Base-by-base conservation (phyloP, 2,797 vertebrate genomes). In the Leptoclinus maculatus region DNA sequence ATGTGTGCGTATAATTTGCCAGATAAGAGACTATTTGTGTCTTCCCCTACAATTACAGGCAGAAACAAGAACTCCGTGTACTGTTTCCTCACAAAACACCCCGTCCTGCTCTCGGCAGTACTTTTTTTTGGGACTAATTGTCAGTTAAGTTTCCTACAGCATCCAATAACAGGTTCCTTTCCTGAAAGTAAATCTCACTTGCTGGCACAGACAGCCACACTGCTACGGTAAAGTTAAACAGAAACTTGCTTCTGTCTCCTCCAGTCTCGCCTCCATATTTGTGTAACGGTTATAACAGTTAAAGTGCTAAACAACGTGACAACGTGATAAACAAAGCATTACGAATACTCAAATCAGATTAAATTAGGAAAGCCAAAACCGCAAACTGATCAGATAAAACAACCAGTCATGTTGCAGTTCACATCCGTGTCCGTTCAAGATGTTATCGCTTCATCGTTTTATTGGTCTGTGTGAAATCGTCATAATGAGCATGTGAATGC, bases 161-260 rank as follows among this genome's bases (percentile, higher is more conserved):
- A 58, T 71, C 75, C 5, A 68, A 39, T 59, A 66, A 78, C 66
- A 71, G 12, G 25, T 66, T 81, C n/a, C 62, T 77, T 29, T 53
- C 32, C 57, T 67, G 38, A 83, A 76, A 85, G 81, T 71, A 74
- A 66, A 76, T 74, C 64, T 77, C 39, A 53, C 74, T 86, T 83
- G 74, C 80, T 66, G 45, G 58, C 34, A 53, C 43, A 79, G 38
- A 43, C 16, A 23, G 39, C 36, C 13, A 32, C 36, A 49, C 23
- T 43, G 29, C 13, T 14, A 57, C 36, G 66, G 38, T n/a, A 66
- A 67, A 41, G 21, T 49, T 51, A 38, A 58, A 59, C 29, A 47
- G 49, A 43, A 32, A 54, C 65, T 39, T 2, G 4, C 34, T 14
- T 66, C 67, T 3, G 11, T 71, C 27, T 58, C 16, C 29, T 4